Evolutionary conservation across 2,888 invertebrate species (phyloP).

Genomic region (Eristalis pertinax): DNA sequence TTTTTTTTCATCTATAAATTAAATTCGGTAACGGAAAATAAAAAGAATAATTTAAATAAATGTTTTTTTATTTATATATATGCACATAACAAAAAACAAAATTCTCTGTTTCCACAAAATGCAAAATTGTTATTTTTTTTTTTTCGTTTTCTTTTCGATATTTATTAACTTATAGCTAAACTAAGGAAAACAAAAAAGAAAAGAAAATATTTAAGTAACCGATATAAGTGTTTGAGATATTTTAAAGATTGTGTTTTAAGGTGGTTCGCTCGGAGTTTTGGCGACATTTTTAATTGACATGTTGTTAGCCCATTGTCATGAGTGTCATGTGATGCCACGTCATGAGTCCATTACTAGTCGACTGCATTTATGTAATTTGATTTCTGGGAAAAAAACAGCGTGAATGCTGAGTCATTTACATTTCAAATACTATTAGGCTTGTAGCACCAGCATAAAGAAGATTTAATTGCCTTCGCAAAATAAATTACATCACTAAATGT

Average conservation of each 20-base stretch:
- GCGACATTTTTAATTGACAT: no score
- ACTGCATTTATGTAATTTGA: no score
- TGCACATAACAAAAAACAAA: slow-evolving; percentile 53
- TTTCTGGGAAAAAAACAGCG: no score
- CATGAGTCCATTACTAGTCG: no score
- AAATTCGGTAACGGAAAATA: background rate
- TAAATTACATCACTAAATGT: no score
- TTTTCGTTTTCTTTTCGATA: background rate
- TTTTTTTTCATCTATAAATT: background rate
- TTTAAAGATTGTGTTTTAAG: slow-evolving; percentile 30
- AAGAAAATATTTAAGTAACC: background rate
- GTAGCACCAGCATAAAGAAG: no score
- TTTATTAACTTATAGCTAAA: slow-evolving; percentile 19
- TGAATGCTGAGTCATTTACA: no score
- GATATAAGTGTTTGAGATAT: background rate
- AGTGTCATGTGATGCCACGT: background rate
- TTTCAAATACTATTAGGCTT: no score
- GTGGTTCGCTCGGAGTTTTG: background rate
- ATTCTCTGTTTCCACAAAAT: slow-evolving; percentile 57
- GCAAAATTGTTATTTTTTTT: slow-evolving; percentile 16
- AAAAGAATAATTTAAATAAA: slow-evolving; percentile 5
- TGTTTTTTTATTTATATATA: background rate
- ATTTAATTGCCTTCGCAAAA: no score
- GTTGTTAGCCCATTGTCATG: background rate
- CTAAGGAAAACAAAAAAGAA: background rate